These are phyloP conservation scores for Lophura nycthemera DNA, from an alignment of 2,113 vertebrate species.

Conservation along the genomic window DNA sequence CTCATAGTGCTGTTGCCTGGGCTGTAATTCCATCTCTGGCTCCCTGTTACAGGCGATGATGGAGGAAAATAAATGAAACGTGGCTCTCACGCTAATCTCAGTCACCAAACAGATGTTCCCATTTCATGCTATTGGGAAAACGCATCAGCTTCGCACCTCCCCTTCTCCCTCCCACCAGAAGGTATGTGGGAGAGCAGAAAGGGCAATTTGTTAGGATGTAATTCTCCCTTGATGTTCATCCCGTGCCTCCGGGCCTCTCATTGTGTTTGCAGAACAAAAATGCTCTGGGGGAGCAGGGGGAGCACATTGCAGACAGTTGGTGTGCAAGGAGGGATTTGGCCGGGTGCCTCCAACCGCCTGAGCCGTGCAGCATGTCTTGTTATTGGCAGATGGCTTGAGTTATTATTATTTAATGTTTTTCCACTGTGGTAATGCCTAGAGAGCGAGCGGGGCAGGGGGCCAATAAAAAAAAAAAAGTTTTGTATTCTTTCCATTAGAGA, in stretches of 20 bases:
- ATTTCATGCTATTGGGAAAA: not conserved
- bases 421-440: not conserved
- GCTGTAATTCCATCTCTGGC: not conserved
- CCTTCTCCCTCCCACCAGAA: not conserved
- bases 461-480: not conserved
- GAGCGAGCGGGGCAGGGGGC: not conserved
- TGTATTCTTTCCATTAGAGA: not conserved
- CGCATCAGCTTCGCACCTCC: rapidly evolving
- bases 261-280: not conserved
- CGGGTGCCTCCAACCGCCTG: not conserved
- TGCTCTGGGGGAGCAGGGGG: not conserved
- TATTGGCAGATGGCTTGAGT: not conserved
- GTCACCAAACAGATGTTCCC: not conserved
- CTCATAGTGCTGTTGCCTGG: rapidly evolving
- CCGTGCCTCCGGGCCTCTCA: not conserved
- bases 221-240: rapidly evolving
- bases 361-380: not conserved
- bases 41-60: not conserved
- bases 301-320: not conserved
- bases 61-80: not conserved
- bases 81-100: not conserved
- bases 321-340: not conserved
- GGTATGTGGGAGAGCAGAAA: rapidly evolving
- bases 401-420: conserved; percentile 12
- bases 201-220: not conserved